phyloP scores from a whole-genome alignment of 2,113 vertebrate genomes.

The Callipepla californica region DNA sequence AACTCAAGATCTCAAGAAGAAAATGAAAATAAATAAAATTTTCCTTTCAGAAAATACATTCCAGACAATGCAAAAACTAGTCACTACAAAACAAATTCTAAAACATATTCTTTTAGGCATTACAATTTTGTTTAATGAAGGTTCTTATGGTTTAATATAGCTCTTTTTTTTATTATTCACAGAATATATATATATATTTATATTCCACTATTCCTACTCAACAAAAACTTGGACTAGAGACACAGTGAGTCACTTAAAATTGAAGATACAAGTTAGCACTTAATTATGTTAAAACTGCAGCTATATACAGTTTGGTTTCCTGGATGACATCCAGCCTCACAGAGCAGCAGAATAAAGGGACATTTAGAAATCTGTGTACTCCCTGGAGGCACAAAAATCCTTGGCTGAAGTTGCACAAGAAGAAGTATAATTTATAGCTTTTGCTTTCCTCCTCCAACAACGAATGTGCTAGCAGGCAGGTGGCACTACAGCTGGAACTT shows the following conservation, averaged over 20 bases:
- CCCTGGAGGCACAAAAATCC: not conserved
- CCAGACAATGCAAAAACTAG: not conserved
- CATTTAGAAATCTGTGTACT: not conserved
- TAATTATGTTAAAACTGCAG: not conserved
- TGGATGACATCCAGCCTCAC: not conserved
- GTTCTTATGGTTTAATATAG: not conserved
- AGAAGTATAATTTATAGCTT: not conserved
- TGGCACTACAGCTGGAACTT: not conserved
- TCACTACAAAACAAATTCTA: not conserved
- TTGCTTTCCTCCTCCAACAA: not conserved
- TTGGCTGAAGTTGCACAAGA: not conserved
- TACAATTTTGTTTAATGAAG: not conserved
- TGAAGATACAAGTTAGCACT: not conserved
- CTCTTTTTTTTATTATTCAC: not conserved
- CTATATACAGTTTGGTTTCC: not conserved
- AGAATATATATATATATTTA: not conserved
- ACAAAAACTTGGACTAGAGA: not conserved
- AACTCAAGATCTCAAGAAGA: not conserved
- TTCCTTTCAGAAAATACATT: not conserved
- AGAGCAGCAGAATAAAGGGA: not conserved
- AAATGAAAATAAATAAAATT: not conserved
- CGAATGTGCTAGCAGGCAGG: not conserved
- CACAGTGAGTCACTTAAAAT: not conserved
- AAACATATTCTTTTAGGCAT: not conserved
- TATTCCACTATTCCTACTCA: not conserved